These are phyloP conservation scores for Temnothorax ravouxi DNA, from an alignment of 2,888 invertebrate species.

Conservation along the genomic window DNA sequence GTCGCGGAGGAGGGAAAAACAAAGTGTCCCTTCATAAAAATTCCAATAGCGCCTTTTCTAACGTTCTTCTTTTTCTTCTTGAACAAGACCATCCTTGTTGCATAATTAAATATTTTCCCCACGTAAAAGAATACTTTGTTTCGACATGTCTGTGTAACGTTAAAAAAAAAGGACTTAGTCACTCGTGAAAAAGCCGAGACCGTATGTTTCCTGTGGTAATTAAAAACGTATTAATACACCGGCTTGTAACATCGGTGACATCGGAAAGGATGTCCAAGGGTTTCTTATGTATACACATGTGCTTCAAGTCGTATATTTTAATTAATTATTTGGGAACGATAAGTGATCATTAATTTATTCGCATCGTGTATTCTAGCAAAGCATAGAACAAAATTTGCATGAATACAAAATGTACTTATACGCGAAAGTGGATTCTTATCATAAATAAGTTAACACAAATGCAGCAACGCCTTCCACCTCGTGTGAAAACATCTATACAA, in stretches of 20 bases:
- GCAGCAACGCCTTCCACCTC: neutral
- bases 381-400: neutral
- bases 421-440: neutral
- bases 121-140: neutral
- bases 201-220: slow-evolving; percentile 80
- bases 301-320: neutral
- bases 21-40: slow-evolving; percentile 42
- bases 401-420: neutral
- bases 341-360: neutral
- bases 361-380: neutral
- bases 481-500: neutral
- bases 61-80: neutral
- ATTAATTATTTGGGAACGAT: neutral
- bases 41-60: slow-evolving; percentile 36
- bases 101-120: slow-evolving; percentile 21
- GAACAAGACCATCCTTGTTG: neutral
- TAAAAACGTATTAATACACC: slow-evolving; percentile 81
- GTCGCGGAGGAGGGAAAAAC: slow-evolving; percentile 57
- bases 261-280: slow-evolving; percentile 62
- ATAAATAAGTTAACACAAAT: slow-evolving; percentile 16
- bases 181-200: slow-evolving; percentile 39
- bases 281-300: slow-evolving; percentile 66
- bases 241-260: slow-evolving; percentile 60
- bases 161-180: neutral
- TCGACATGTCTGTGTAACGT: neutral